Evolutionary conservation across 1,140 invertebrate species (phyloP).

Genomic region (Hormaphis cornu): DNA sequence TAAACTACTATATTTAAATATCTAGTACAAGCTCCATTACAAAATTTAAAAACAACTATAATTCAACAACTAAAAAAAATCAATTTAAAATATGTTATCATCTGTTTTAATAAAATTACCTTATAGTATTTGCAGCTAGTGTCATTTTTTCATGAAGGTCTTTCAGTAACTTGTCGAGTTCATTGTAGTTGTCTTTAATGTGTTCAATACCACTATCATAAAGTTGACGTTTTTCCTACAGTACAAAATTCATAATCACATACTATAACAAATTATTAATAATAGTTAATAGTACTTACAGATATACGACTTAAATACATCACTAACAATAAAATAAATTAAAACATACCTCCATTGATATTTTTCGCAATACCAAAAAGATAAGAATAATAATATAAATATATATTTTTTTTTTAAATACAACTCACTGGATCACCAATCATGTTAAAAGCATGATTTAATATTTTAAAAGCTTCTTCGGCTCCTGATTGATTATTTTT

Average conservation of each 20-base stretch:
- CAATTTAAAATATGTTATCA: too few relatives aligned
- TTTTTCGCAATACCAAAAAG: too few relatives aligned
- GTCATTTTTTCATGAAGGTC: slow-evolving; percentile 88
- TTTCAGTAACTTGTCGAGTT: slow-evolving; percentile 67
- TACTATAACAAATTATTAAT: background rate
- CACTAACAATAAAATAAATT: too few relatives aligned
- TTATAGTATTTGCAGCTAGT: slow-evolving; percentile 79
- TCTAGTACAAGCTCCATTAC: background rate
- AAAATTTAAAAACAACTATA: background rate
- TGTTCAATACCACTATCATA: slow-evolving; percentile 66
- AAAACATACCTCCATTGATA: too few relatives aligned
- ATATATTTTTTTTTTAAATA: too few relatives aligned
- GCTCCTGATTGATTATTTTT: slow-evolving; percentile 90
- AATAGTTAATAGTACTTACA: background rate
- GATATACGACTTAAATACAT: too few relatives aligned
- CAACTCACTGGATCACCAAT: slow-evolving; percentile 75
- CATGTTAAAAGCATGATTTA: slow-evolving; percentile 87
- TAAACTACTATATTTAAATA: background rate
- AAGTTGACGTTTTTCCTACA: slow-evolving; percentile 64
- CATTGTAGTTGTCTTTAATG: slow-evolving; percentile 72
- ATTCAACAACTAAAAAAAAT: background rate
- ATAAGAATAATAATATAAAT: too few relatives aligned
- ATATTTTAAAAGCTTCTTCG: slow-evolving; percentile 91
- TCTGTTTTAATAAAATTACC: slow-evolving; percentile 42
- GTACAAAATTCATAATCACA: too few relatives aligned